phyloP scores from a whole-genome alignment of 2,113 vertebrate genomes.

The Macrotus californicus region DNA sequence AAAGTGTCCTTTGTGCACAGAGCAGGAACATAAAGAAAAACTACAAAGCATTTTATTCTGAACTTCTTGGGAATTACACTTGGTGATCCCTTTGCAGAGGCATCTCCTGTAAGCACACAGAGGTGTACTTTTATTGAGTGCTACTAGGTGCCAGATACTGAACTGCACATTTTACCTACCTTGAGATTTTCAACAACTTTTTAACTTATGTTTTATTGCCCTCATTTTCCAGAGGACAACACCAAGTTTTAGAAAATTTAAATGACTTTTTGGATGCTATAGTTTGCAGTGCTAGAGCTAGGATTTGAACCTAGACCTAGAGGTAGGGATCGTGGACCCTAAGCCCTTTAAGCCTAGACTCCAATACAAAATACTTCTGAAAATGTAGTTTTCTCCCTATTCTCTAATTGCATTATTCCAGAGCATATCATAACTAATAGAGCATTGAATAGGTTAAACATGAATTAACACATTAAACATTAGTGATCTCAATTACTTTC shows the following conservation, averaged over 20 bases:
- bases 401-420: background rate
- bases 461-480: background rate
- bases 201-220: background rate
- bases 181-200: background rate
- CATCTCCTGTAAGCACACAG: background rate
- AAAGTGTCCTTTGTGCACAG: background rate
- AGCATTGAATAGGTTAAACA: background rate
- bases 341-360: background rate
- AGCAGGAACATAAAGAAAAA: background rate
- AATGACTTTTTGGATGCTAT: background rate
- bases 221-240: background rate
- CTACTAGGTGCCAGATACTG: background rate
- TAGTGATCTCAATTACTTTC: background rate
- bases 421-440: background rate
- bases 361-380: constrained; percentile 1
- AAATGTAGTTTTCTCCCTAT: background rate
- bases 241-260: background rate
- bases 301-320: background rate
- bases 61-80: background rate
- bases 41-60: background rate
- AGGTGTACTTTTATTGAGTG: background rate
- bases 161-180: background rate
- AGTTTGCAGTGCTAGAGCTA: background rate
- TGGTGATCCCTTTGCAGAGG: background rate
- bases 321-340: background rate